phyloP scores from a whole-genome alignment of 2,797 vertebrate genomes.

The Brachyrhaphis roseni region DNA sequence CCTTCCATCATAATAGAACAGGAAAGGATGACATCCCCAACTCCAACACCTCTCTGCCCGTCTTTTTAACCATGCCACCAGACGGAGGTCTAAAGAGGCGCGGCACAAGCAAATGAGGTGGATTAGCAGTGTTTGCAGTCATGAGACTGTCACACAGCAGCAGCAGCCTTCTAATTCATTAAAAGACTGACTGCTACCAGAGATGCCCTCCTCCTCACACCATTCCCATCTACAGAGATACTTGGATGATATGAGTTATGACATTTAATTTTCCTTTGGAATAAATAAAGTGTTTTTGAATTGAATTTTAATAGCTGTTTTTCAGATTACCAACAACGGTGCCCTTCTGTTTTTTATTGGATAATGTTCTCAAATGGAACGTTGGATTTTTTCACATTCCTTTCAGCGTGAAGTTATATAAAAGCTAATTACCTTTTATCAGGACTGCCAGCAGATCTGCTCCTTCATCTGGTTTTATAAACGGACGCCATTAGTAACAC shows the following conservation, averaged over 20 bases:
- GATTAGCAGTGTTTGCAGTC: not conserved
- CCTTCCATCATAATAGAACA: not conserved
- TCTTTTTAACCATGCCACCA: not conserved
- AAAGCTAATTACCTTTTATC: not conserved
- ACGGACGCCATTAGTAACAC: conserved; percentile 4
- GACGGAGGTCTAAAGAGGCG: not conserved
- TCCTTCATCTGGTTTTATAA: not conserved
- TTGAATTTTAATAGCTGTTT: not conserved
- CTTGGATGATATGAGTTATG: no score
- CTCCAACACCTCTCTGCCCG: not conserved
- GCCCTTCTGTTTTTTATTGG: not conserved
- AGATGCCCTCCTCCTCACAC: not conserved
- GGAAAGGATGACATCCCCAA: not conserved
- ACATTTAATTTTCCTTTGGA: not conserved
- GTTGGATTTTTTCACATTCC: not conserved
- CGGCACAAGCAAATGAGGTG: not conserved
- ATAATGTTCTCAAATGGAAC: not conserved
- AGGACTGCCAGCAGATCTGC: not conserved
- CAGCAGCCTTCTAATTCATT: not conserved
- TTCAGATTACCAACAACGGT: not conserved
- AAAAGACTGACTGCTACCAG: not conserved
- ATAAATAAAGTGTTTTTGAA: not conserved
- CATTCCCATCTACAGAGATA: not conserved
- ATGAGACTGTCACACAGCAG: not conserved
- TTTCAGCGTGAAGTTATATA: not conserved